A percentile compares a stretch with the other conserved stretches of the same genome.
Conservation (phyloP, 2,888 invertebrate genomes). For the Caenorhabditis japonica region DNA sequence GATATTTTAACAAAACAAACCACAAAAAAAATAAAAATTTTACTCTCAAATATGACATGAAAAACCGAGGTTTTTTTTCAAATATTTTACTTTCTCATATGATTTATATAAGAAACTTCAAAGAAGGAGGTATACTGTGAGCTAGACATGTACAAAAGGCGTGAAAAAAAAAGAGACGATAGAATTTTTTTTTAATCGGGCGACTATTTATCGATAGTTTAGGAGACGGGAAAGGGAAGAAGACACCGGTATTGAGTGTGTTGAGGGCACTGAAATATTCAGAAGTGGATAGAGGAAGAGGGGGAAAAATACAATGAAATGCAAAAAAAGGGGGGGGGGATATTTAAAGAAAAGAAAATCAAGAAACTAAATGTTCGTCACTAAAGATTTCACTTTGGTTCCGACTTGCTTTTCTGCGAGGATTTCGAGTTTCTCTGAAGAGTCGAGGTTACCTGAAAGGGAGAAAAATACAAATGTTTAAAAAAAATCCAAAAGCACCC, state of each 20-base stretch:
- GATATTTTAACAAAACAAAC: background rate
- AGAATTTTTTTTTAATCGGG: too few species aligned
- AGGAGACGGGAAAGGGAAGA: conserved; percentile 8
- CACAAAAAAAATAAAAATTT: background rate
- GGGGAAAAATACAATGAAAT: conserved; percentile 5
- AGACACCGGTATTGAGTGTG: conserved; percentile 47
- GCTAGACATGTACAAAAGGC: too few species aligned
- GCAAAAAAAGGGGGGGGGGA: conserved; percentile 1
- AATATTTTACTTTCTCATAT: too few species aligned
- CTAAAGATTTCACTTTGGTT: conserved; percentile 26
- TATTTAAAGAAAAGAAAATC: background rate
- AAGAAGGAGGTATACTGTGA: too few species aligned
- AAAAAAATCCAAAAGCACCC: too few species aligned
- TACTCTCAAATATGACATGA: conserved; percentile 43
- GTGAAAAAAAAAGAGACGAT: too few species aligned
- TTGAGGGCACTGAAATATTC: conserved; percentile 11
- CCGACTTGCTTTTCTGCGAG: conserved; percentile 20
- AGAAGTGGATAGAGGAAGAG: conserved; percentile 10
- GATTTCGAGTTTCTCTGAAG: conserved; percentile 21
- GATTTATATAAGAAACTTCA: too few species aligned
- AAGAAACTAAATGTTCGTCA: background rate
- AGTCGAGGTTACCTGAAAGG: conserved; percentile 43
- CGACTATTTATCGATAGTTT: conserved; percentile 17
- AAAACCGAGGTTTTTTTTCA: conserved; percentile 6
- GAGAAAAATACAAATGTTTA: too few species aligned